These are phyloP conservation scores for Probaryconus sp. DNA, from an alignment of 1,140 invertebrate genomes.

Conservation along the genomic window DNA sequence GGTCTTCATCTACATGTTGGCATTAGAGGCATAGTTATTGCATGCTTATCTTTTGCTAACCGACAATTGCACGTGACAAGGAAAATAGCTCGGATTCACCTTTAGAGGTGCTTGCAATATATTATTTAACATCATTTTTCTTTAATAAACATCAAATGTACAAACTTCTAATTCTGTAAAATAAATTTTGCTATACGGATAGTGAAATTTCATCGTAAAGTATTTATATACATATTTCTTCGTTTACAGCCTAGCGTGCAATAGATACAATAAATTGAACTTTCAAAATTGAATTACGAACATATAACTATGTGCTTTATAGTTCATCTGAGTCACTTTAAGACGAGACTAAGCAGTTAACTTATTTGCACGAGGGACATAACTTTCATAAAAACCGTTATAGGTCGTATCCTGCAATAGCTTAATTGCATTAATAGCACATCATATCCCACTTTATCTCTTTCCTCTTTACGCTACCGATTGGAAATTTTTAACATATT, in stretches of 20 bases:
- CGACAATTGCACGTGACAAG: not conserved
- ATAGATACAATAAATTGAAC: too few species aligned
- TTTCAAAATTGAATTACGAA: too few species aligned
- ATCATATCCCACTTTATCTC: not conserved
- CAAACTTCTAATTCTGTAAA: too few species aligned
- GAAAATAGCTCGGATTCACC: too few species aligned
- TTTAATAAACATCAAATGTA: too few species aligned
- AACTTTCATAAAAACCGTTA: constrained; percentile 17
- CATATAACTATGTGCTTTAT: not conserved
- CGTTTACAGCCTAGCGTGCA: too few species aligned
- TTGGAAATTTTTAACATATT: too few species aligned
- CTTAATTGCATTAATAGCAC: constrained; percentile 18
- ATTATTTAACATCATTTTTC: too few species aligned
- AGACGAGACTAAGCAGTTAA: constrained; percentile 32
- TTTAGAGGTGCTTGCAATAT: too few species aligned
- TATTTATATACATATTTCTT: too few species aligned
- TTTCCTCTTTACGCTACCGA: constrained; percentile 1
- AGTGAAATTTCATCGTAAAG: too few species aligned
- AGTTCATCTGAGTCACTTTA: constrained; percentile 24
- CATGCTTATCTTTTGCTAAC: not conserved
- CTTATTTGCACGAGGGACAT: constrained; percentile 9
- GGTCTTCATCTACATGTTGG: constrained; percentile 6
- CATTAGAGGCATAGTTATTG: constrained; percentile 9
- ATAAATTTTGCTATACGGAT: too few species aligned
- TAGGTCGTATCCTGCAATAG: constrained; percentile 15